Evolutionary conservation across 1,140 invertebrate genomes (phyloP).

Genomic region (Bombus breviceps): DNA sequence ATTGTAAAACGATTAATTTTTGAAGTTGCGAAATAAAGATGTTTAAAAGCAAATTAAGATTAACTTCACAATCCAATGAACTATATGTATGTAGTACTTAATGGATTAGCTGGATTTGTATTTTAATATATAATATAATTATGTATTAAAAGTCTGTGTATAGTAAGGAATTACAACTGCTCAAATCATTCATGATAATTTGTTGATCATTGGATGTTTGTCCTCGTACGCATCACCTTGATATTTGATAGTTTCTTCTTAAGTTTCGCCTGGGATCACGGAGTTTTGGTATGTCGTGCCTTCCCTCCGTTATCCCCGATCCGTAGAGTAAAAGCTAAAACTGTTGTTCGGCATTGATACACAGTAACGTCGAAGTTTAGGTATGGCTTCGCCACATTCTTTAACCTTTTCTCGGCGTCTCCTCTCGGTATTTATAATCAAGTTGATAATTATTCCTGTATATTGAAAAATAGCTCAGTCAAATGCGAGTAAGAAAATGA

Average conservation of each 20-base stretch:
- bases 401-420: neutral
- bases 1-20: neutral
- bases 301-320: neutral
- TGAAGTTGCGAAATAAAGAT: neutral
- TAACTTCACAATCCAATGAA: no score
- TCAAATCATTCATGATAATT: neutral
- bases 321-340: constrained; percentile 23
- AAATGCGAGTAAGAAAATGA: neutral
- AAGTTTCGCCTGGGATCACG: constrained; percentile 15
- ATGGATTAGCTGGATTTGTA: neutral
- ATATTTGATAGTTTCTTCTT: constrained; percentile 41
- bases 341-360: neutral
- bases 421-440: neutral
- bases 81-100: no score
- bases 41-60: no score
- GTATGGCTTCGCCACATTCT: neutral
- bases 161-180: neutral
- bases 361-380: neutral
- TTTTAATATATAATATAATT: neutral
- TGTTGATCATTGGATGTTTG: neutral
- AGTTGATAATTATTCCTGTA: neutral
- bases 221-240: constrained; percentile 32
- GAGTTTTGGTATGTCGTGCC: neutral
- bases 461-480: neutral
- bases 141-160: neutral